These are phyloP conservation scores for Heliconius sara DNA, from an alignment of 2,888 invertebrate species.

Conservation along the genomic window DNA sequence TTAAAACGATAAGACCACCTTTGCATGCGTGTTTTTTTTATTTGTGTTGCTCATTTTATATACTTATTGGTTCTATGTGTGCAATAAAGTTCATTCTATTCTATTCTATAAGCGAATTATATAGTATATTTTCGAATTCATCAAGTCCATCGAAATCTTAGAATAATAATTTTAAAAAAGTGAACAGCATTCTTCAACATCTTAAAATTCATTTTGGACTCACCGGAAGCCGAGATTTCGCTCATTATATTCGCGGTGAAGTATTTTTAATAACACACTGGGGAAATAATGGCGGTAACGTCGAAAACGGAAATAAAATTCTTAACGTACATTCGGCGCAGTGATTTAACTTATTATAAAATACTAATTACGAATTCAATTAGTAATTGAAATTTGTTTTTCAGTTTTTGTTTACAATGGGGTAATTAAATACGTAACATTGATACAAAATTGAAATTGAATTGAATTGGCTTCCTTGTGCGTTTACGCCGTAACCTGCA, in stretches of 20 bases:
- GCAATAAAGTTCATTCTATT: no score
- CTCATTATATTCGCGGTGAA: conserved; percentile 29
- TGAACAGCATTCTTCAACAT: background rate
- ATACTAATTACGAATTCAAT: conserved; percentile 10
- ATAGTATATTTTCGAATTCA: background rate
- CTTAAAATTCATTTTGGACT: conserved; percentile 28
- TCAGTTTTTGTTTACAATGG: background rate
- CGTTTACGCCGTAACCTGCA: no score
- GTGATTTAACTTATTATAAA: conserved; percentile 16
- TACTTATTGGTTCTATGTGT: no score
- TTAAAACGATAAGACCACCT: no score
- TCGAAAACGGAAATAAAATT: conserved; percentile 46
- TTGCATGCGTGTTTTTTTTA: no score
- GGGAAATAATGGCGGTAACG: conserved; percentile 54
- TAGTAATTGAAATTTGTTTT: conserved; percentile 9
- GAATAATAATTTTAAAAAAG: background rate
- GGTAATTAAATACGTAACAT: background rate
- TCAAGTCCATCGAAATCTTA: no score
- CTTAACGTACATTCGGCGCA: conserved; percentile 25
- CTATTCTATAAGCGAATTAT: background rate
- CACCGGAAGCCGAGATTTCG: conserved; percentile 29
- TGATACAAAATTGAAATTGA: background rate
- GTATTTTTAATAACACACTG: conserved; percentile 50
- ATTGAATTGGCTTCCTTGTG: no score
- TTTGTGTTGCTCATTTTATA: no score